Base-by-base conservation (phyloP, 2,797 vertebrate genomes). In the Dipus sagitta region DNA sequence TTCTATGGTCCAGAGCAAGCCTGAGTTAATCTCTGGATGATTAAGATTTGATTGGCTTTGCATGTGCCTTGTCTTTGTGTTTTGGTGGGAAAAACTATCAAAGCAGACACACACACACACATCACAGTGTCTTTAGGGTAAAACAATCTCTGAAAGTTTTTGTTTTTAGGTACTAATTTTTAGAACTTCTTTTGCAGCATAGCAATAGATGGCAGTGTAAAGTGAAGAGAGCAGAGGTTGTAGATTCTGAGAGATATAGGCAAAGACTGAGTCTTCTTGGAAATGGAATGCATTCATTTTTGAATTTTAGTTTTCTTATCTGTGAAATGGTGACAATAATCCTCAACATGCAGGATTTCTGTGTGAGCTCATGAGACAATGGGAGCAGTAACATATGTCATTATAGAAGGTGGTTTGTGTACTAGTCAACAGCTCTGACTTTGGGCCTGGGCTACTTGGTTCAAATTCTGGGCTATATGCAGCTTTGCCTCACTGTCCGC, bases 401-500 rank as follows among this genome's bases (percentile, higher is more conserved):
- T 15, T 65, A 3, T 34, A 6, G 70, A 81, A 88, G 65, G 34
- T 70, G 64, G 7, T 71, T 23, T 34, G 21, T 67, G 34, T 32
- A 28, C 3, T 38, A 23, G 32, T 75, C 91, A 64, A 30, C 12
- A 52, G 12, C 34, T 87, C 8, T 54, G 13, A 68, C 34, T 79
- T 87, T 52, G 13, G 64, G 68, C 79, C 62, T 86, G 72, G 60
- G 54, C 15, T 84, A 38, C 47, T 8, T 30, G n/a, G 15, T 94
- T 94, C 60, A 92, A 65, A 92, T 91, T 52, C 54, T 81, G n/a
- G 28, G 15, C 24, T 64, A 99, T 97, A 99, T 99, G 0, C 99
- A 99, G 5, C 98, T 99, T 64, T 99, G 99, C 98, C 98, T 99
- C 76, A 99, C 99, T 5, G 99, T 99, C 0, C 98, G 99, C 83